A percentile compares a stretch with the other conserved stretches of the same genome.
Conservation (phyloP, 2,888 invertebrate species). For the Stenchaetothrips biformis region DNA sequence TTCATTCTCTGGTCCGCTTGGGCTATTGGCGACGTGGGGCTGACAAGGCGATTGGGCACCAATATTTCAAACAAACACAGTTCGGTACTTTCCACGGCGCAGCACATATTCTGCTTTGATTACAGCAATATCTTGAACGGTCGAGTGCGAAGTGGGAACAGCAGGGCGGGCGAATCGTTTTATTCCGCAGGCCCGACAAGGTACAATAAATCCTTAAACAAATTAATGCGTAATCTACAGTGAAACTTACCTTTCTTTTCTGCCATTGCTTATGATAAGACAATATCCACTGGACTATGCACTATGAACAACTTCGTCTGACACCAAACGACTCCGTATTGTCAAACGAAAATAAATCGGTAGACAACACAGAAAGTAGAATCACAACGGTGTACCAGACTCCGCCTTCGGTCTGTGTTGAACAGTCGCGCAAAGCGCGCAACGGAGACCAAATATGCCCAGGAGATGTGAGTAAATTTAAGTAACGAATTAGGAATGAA, state of each 20-base stretch:
- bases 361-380: neutral
- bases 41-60: neutral
- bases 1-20: neutral
- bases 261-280: neutral
- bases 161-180: neutral
- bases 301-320: neutral
- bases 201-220: neutral
- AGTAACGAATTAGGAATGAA: conserved; percentile 35
- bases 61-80: neutral
- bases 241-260: conserved; percentile 8
- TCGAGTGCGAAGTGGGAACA: conserved; percentile 3
- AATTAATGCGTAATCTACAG: neutral
- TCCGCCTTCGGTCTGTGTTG: neutral
- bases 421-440: neutral
- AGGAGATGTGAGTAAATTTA: neutral
- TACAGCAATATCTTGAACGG: neutral
- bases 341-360: conserved; percentile 19
- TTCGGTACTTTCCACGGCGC: neutral
- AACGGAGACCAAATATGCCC: neutral
- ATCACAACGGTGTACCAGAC: neutral
- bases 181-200: neutral
- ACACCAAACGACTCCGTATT: conserved; percentile 23
- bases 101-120: neutral
- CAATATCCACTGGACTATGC: neutral
- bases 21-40: neutral